phyloP scores from a whole-genome alignment of 2,888 invertebrate genomes.

The Cephus runcator region DNA sequence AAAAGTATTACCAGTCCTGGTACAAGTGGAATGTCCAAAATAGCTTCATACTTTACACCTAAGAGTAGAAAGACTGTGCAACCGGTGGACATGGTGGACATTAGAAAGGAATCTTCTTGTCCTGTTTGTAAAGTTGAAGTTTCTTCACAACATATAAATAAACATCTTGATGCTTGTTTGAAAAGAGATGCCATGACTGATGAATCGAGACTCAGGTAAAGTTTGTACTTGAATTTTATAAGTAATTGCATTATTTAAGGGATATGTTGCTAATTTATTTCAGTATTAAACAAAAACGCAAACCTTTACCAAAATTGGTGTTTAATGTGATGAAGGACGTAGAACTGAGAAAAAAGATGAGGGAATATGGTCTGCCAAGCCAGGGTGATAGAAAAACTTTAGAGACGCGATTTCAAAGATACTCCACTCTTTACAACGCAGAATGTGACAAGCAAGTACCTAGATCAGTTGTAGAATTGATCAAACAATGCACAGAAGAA shows the following conservation, averaged over 20 bases:
- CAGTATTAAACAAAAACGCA: constrained; percentile 51
- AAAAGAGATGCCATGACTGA: constrained; percentile 42
- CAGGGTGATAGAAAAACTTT: constrained; percentile 64
- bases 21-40: constrained; percentile 36
- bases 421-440: constrained; percentile 62
- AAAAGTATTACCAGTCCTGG: constrained; percentile 42
- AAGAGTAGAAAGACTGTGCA: constrained; percentile 36
- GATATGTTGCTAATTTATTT: constrained; percentile 11
- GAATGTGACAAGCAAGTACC: constrained; percentile 67
- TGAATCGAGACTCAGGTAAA: constrained; percentile 25
- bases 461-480: constrained; percentile 58
- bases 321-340: constrained; percentile 66
- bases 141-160: constrained; percentile 63
- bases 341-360: constrained; percentile 64
- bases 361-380: constrained; percentile 64
- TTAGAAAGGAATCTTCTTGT: constrained; percentile 58
- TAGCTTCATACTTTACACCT: constrained; percentile 48
- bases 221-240: not conserved
- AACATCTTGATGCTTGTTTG: constrained; percentile 67
- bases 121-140: constrained; percentile 67
- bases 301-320: constrained; percentile 67
- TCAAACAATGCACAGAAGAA: constrained; percentile 63
- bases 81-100: constrained; percentile 2
- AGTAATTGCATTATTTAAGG: not conserved
- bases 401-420: constrained; percentile 60